These are phyloP conservation scores for Columba janthina DNA, from an alignment of 2,113 vertebrate genomes.

Conservation along the genomic window DNA sequence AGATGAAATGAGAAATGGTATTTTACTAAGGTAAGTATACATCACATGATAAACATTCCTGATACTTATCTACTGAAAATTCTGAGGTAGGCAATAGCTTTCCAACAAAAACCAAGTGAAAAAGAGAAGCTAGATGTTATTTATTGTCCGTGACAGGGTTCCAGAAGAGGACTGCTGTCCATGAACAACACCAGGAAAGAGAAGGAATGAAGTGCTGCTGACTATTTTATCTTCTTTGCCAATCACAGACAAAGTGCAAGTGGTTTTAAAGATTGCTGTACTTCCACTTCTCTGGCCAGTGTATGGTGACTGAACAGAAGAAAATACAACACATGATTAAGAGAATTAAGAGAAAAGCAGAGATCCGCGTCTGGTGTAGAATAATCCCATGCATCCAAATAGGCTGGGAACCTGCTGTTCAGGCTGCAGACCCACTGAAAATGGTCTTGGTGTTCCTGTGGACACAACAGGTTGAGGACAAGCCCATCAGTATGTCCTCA, in stretches of 20 bases:
- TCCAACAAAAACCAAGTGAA: not conserved
- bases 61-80: not conserved
- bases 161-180: not conserved
- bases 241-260: not conserved
- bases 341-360: not conserved
- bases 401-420: not conserved
- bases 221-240: not conserved
- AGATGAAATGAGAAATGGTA: not conserved
- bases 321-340: rapidly evolving
- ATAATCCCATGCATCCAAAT: not conserved
- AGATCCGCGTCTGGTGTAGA: not conserved
- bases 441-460: rapidly evolving
- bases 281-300: not conserved
- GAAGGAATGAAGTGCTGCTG: rapidly evolving
- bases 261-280: rapidly evolving
- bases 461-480: not conserved
- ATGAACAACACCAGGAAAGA: not conserved
- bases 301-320: not conserved
- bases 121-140: not conserved
- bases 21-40: not conserved
- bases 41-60: not conserved
- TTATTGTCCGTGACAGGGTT: not conserved
- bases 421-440: not conserved
- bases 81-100: not conserved
- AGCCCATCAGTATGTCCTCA: not conserved